Evolutionary conservation across 2,888 invertebrate species (phyloP).

Genomic region (Eilema sororculum): DNA sequence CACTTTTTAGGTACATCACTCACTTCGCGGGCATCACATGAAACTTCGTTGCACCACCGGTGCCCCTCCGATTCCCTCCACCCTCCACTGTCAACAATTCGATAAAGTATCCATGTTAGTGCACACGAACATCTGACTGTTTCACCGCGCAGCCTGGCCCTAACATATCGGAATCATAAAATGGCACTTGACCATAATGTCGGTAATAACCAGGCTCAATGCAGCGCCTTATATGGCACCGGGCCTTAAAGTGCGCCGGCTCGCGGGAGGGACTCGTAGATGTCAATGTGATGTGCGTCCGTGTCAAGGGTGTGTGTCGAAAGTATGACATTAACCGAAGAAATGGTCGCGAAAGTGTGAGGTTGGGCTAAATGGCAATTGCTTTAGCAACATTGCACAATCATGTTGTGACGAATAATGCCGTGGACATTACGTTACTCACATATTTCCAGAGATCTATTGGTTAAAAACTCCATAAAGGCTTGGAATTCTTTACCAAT

Average conservation of each 20-base stretch:
- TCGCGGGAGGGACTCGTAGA: not conserved
- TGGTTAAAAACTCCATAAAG: not conserved
- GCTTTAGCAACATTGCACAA: not conserved
- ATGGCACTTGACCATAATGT: conserved; percentile 10
- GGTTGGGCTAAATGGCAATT: not conserved
- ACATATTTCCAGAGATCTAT: not conserved
- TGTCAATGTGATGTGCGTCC: not conserved
- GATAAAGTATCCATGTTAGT: conserved; percentile 8
- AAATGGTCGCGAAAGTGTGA: not conserved
- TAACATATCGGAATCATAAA: conserved; percentile 10
- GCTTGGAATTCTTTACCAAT: too few species aligned
- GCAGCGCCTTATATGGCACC: conserved; percentile 13
- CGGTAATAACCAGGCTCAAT: conserved; percentile 6
- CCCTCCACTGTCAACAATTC: not conserved
- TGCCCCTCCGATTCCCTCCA: too few species aligned
- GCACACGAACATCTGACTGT: conserved; percentile 1
- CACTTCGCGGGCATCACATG: too few species aligned
- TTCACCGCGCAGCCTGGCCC: not conserved
- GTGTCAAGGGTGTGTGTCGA: conserved; percentile 15
- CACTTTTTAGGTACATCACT: too few species aligned
- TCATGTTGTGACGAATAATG: not conserved
- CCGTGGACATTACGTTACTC: not conserved
- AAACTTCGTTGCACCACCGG: too few species aligned
- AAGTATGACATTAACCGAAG: conserved; percentile 2
- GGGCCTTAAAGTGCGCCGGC: not conserved